Conservation (phyloP, 2,797 vertebrate species). For the Pygocentrus nattereri region DNA sequence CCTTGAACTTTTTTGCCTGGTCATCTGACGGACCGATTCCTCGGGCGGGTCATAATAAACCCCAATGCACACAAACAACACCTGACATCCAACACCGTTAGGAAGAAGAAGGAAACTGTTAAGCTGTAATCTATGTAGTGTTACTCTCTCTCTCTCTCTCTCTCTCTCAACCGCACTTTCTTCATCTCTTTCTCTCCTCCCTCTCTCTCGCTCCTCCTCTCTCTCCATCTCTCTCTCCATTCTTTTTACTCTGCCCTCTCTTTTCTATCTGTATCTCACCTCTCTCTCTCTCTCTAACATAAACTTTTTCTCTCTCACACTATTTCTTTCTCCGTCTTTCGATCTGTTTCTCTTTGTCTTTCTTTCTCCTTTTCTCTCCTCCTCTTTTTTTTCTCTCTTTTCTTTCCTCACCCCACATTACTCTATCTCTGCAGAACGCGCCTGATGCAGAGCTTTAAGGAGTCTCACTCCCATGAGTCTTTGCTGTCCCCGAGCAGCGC, state of each 20-base stretch:
- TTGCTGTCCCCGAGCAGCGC: conserved; percentile 94
- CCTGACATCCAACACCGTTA: not conserved
- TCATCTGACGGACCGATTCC: not conserved
- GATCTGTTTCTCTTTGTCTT: not conserved
- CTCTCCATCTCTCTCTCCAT: not conserved
- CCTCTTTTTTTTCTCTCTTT: not conserved
- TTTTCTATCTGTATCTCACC: not conserved
- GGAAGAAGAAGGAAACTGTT: not conserved
- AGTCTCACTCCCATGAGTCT: conserved; percentile 96
- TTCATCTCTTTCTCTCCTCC: not conserved
- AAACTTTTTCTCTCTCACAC: not conserved
- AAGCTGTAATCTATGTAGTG: too few relatives aligned
- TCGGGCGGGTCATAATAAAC: not conserved
- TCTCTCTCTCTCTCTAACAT: not conserved
- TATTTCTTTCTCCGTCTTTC: not conserved
- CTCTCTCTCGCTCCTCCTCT: too few relatives aligned
- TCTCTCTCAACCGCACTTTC: not conserved
- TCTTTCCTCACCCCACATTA: not conserved
- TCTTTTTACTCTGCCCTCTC: not conserved
- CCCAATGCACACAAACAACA: not conserved
- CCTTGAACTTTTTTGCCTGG: not conserved
- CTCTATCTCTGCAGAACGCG: conserved; percentile 81
- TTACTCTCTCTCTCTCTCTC: too few relatives aligned
- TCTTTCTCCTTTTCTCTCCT: not conserved
- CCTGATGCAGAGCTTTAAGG: conserved; percentile 97